Evolutionary conservation across 2,888 invertebrate genomes (phyloP).

Genomic region (Drosophila melanosoma): DNA sequence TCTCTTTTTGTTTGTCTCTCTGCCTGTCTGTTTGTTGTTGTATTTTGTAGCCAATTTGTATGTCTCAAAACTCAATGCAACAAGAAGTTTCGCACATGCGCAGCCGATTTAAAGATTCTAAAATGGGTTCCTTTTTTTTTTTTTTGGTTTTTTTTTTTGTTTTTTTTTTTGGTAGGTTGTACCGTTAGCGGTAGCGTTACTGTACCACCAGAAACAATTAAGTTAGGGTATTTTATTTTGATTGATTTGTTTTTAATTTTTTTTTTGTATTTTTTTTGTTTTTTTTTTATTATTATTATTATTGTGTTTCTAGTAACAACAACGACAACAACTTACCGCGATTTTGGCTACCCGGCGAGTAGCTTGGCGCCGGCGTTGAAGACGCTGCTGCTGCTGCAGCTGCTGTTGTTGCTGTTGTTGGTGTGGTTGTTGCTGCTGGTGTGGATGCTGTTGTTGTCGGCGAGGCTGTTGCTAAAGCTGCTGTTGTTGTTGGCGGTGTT

Average conservation of each 20-base stretch:
- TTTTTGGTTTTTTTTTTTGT: neutral
- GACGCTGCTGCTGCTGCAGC: slow-evolving; percentile 84
- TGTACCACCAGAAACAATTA: slow-evolving; percentile 9
- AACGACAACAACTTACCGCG: slow-evolving; percentile 88
- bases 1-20: slow-evolving; percentile 3
- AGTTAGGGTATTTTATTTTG: neutral
- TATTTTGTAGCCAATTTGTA: slow-evolving; percentile 44
- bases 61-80: slow-evolving; percentile 83
- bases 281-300: slow-evolving; percentile 1
- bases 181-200: slow-evolving; percentile 19
- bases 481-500: slow-evolving; percentile 49
- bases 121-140: no score
- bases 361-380: slow-evolving; percentile 86
- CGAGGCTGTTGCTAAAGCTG: slow-evolving; percentile 4
- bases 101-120: slow-evolving; percentile 66
- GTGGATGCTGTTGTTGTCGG: slow-evolving; percentile 66
- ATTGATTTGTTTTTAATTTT: slow-evolving; percentile 2
- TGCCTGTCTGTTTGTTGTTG: neutral
- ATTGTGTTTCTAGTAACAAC: slow-evolving; percentile 56
- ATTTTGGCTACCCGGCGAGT: slow-evolving; percentile 91
- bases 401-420: slow-evolving; percentile 23
- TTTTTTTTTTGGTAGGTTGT: neutral
- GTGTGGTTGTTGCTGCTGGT: slow-evolving; percentile 64
- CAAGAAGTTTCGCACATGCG: slow-evolving; percentile 83
- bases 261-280: neutral